These are phyloP conservation scores for western clawed frog (Xenopus tropicalis) DNA, from an alignment of 2,113 vertebrate species.

Conservation along the genomic window UCB_Xtro_10.0 CM004448.2:47886001-47886500, in stretches of 20 bases:
- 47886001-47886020: not conserved
- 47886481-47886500: too few relatives aligned
- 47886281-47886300: not conserved
- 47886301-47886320: not conserved
- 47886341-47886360: too few relatives aligned
- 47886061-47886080: conserved; percentile 24
- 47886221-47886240: not conserved
- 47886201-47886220: not conserved
- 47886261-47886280: not conserved
- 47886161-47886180: conserved; percentile 7
- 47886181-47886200: not conserved
- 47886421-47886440: too few relatives aligned
- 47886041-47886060: conserved; percentile 10
- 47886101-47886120: not conserved
- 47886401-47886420: too few relatives aligned
- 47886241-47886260: not conserved
- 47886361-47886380: too few relatives aligned
- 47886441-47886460: too few relatives aligned
- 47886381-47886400: too few relatives aligned
- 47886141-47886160: conserved; percentile 11
- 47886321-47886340: not conserved
- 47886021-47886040: conserved; percentile 28
- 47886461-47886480: too few relatives aligned
- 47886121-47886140: conserved; percentile 6
- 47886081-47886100: conserved; percentile 23